Percentiles rank a stretch among this genome's conserved stretches.
These are phyloP conservation scores for Drosophila chauvacae DNA, from an alignment of 1,140 invertebrate species.

Conservation along the genomic window DNA sequence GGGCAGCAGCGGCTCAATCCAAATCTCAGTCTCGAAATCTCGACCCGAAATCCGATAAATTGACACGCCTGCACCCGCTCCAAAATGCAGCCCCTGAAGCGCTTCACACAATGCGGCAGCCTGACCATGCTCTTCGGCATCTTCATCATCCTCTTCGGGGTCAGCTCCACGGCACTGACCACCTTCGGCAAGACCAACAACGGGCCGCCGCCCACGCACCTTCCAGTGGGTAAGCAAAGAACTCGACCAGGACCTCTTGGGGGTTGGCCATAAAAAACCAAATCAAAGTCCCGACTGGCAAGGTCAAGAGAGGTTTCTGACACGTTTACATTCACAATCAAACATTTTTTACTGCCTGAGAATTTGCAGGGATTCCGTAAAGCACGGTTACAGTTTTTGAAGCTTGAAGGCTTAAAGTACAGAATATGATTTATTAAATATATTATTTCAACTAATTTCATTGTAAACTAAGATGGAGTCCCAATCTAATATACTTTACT, in stretches of 20 bases:
- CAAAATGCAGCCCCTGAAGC: slow-evolving; percentile 83
- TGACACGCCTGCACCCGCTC: slow-evolving; percentile 1
- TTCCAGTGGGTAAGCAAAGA: slow-evolving; percentile 84
- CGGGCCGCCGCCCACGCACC: slow-evolving; percentile 86
- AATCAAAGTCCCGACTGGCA: slow-evolving; percentile 15
- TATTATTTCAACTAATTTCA: background rate
- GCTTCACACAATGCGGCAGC: slow-evolving; percentile 84
- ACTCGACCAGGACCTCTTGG: background rate
- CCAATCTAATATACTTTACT: no score
- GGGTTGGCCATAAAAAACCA: slow-evolving; percentile 26
- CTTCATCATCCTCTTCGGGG: slow-evolving; percentile 83
- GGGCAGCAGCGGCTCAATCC: slow-evolving; percentile 1
- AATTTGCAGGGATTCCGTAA: background rate
- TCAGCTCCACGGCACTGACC: slow-evolving; percentile 87
- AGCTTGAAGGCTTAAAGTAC: background rate
- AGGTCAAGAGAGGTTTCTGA: slow-evolving; percentile 32
- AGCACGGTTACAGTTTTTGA: background rate
- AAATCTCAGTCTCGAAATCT: slow-evolving; percentile 1
- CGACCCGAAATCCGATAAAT: slow-evolving; percentile 19
- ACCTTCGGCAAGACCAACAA: slow-evolving; percentile 89
- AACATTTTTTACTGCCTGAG: slow-evolving; percentile 10
- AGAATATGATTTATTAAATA: background rate
- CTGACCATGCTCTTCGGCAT: slow-evolving; percentile 84
- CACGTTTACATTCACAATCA: slow-evolving; percentile 8
- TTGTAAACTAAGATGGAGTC: no score